phyloP scores from a whole-genome alignment of 1,140 invertebrate genomes.

The Pachyrhynchus sulphureomaculatus region DNA sequence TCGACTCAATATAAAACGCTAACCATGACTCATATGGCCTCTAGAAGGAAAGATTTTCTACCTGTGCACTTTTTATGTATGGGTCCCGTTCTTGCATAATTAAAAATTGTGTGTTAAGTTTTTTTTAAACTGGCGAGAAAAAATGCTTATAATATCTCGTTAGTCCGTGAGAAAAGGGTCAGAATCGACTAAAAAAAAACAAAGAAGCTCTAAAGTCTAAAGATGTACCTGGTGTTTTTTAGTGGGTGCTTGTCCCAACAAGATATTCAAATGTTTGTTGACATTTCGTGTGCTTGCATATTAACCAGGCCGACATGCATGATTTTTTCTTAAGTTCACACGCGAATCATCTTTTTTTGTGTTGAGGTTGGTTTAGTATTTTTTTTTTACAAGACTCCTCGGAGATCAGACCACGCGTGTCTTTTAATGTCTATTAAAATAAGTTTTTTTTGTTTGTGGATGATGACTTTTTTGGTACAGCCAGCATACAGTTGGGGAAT shows the following conservation, averaged over 20 bases:
- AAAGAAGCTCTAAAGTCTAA: slow-evolving; percentile 20
- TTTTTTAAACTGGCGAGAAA: slow-evolving; percentile 34
- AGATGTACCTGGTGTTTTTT: slow-evolving; percentile 46
- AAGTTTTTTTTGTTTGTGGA: not conserved
- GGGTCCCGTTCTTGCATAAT: slow-evolving; percentile 38
- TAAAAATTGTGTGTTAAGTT: slow-evolving; percentile 35
- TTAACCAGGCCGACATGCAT: slow-evolving; percentile 40
- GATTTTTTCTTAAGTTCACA: slow-evolving; percentile 44
- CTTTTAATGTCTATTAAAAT: too few relatives aligned
- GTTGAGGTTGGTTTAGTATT: slow-evolving; percentile 1
- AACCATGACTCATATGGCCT: slow-evolving; percentile 3
- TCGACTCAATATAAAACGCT: too few relatives aligned
- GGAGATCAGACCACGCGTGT: not conserved
- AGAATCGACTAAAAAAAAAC: slow-evolving; percentile 38
- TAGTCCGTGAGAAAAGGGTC: slow-evolving; percentile 43
- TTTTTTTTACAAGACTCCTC: not conserved
- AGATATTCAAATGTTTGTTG: slow-evolving; percentile 45
- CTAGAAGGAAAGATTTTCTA: slow-evolving; percentile 28
- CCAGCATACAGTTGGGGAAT: slow-evolving; percentile 14
- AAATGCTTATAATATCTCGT: slow-evolving; percentile 28
- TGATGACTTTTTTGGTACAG: slow-evolving; percentile 3
- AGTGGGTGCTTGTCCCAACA: slow-evolving; percentile 38
- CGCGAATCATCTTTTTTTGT: slow-evolving; percentile 16
- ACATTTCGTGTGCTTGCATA: slow-evolving; percentile 46
- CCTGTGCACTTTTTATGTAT: slow-evolving; percentile 35